phyloP scores from a whole-genome alignment of 2,888 invertebrate species.

The Temnothorax unifasciatus region DNA sequence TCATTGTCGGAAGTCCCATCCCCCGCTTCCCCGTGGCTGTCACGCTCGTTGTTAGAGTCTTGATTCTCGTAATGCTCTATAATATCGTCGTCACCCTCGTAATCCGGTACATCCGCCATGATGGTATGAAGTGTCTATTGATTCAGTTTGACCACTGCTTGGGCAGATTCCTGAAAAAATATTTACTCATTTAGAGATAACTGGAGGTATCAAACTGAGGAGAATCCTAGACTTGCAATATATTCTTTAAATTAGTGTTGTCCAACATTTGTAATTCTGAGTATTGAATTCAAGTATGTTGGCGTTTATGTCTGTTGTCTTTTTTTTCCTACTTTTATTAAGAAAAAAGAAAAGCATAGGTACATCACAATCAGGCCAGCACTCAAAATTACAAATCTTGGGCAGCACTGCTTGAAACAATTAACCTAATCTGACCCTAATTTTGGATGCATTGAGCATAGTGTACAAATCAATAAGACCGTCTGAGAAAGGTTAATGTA shows the following conservation, averaged over 20 bases:
- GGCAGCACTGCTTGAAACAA: too few species aligned
- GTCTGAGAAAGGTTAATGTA: too few species aligned
- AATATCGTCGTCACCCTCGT: conserved; percentile 64
- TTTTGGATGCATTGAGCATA: background rate
- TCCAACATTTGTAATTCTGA: too few species aligned
- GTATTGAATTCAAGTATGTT: too few species aligned
- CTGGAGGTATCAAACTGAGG: background rate
- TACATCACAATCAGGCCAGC: too few species aligned
- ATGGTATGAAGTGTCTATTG: conserved; percentile 11
- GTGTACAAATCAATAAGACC: too few species aligned
- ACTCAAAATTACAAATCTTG: too few species aligned
- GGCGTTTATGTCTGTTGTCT: too few species aligned
- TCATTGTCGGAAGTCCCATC: conserved; percentile 49
- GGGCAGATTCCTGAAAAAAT: conserved; percentile 1
- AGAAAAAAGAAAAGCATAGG: background rate
- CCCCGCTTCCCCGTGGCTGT: conserved; percentile 16
- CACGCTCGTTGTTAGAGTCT: conserved; percentile 55
- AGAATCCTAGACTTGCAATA: background rate
- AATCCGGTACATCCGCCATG: conserved; percentile 55
- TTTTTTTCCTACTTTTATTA: too few species aligned
- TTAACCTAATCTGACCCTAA: background rate
- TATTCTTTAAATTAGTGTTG: background rate
- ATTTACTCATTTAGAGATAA: background rate
- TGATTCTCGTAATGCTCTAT: conserved; percentile 69
- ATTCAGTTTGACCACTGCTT: conserved; percentile 11